phyloP scores from a whole-genome alignment of 1,140 invertebrate species.

The Oreohelix idahoensis region DNA sequence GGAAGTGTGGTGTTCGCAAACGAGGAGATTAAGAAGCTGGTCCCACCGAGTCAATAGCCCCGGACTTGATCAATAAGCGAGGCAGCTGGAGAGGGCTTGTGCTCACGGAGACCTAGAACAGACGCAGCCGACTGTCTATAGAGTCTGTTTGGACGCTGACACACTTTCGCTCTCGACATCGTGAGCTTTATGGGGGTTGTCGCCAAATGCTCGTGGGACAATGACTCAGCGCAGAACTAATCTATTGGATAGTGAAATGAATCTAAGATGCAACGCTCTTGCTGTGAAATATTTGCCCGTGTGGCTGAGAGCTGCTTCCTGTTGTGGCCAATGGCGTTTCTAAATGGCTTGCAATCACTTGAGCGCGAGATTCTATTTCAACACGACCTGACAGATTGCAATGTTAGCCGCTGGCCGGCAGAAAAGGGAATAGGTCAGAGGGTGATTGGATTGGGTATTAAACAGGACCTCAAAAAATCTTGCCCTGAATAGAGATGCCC shows the following conservation, averaged over 20 bases:
- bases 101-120: background rate
- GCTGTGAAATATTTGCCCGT: background rate
- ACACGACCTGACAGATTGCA: background rate
- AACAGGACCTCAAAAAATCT: no score
- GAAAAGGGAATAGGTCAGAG: no score
- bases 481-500: no score
- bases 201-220: background rate
- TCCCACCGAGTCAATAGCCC: background rate
- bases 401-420: background rate
- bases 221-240: background rate
- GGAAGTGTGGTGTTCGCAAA: background rate
- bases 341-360: constrained; percentile 4
- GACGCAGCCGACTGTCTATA: background rate
- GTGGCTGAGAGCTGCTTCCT: background rate
- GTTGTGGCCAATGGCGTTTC: background rate
- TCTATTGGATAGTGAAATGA: background rate
- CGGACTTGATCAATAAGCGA: background rate
- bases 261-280: background rate
- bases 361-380: background rate
- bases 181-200: background rate
- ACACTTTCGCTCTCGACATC: background rate
- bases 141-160: background rate
- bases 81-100: background rate
- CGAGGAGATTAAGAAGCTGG: background rate
- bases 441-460: no score